phyloP scores from a whole-genome alignment of 2,113 vertebrate species.

The Oophaga pumilio region DNA sequence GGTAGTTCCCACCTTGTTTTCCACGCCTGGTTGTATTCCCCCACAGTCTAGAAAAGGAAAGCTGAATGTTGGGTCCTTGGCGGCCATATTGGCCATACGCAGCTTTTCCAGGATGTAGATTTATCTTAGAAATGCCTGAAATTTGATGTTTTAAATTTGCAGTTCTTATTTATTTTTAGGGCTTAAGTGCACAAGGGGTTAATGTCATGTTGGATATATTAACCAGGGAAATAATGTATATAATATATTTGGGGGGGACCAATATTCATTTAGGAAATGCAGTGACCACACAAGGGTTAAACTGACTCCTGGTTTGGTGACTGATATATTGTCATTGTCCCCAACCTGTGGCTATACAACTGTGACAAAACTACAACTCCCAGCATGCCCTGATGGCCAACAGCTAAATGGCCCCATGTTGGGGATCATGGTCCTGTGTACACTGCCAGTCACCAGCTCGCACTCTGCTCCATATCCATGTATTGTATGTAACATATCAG shows the following conservation, averaged over 20 bases:
- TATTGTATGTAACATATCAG: slow-evolving; percentile 26
- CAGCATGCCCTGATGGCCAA: neutral
- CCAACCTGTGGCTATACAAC: neutral
- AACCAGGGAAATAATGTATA: neutral
- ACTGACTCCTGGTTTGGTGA: neutral
- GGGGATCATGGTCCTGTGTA: too few relatives aligned
- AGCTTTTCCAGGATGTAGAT: neutral
- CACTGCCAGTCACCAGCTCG: too few relatives aligned
- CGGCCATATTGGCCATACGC: neutral
- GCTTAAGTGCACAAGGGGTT: neutral
- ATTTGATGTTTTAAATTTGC: neutral
- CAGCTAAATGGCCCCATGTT: too few relatives aligned
- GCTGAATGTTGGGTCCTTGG: neutral
- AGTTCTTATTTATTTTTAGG: neutral
- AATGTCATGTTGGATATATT: neutral
- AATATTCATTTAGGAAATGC: neutral
- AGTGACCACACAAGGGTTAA: neutral
- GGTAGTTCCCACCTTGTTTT: neutral
- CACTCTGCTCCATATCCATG: neutral
- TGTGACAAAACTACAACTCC: neutral
- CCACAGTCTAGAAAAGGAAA: neutral
- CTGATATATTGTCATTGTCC: neutral
- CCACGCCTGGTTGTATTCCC: neutral
- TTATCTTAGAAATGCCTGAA: neutral
- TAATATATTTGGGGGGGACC: neutral